These are phyloP conservation scores for Gisinianus flammeolus DNA, from an alignment of 2,888 invertebrate genomes.

Conservation along the genomic window DNA sequence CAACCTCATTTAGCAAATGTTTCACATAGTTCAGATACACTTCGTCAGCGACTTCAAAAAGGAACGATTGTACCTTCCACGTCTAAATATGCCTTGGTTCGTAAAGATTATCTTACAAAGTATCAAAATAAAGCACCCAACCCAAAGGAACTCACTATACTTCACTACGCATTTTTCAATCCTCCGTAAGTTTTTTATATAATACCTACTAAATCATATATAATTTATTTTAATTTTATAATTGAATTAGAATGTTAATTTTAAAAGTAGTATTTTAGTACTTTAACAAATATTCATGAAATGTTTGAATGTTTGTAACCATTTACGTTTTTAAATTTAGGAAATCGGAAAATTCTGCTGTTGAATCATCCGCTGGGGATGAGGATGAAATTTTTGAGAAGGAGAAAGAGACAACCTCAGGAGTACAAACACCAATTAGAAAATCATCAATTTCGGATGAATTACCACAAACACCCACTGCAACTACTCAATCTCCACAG, in stretches of 20 bases:
- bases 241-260: too few species aligned
- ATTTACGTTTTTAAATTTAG: neutral
- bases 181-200: conserved; percentile 53
- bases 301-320: neutral
- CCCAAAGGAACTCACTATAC: conserved; percentile 73
- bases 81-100: conserved; percentile 44
- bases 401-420: neutral
- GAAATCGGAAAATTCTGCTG: neutral
- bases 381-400: conserved; percentile 6
- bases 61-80: conserved; percentile 38
- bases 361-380: neutral
- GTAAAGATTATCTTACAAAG: conserved; percentile 55
- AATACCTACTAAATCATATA: too few species aligned
- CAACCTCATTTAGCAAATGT: neutral
- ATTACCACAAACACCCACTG: neutral
- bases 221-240: neutral
- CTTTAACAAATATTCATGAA: too few species aligned
- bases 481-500: too few species aligned
- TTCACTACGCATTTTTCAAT: conserved; percentile 57
- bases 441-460: neutral
- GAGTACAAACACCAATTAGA: conserved; percentile 4
- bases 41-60: conserved; percentile 45
- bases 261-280: too few species aligned
- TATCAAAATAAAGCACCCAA: conserved; percentile 59
- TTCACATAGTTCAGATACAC: conserved; percentile 34